Base-by-base conservation (phyloP, 2,888 invertebrate genomes). In the Operophtera brumata region DNA sequence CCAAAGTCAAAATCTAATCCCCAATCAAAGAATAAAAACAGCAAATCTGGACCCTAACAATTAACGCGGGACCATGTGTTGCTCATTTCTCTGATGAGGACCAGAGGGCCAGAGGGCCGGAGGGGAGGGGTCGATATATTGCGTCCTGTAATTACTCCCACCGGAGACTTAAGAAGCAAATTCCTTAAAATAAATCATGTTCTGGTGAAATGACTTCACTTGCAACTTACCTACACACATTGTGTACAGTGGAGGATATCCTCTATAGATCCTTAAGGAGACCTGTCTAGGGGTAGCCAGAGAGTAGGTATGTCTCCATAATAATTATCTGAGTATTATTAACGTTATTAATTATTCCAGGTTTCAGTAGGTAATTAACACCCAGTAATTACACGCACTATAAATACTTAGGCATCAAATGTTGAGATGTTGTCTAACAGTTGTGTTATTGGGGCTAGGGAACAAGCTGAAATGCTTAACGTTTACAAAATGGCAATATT, bases 31-130 rank as follows among this genome's bases (percentile, higher is more conserved):
- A 82, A 83, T 84, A 83, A 84, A 84, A 86, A 83, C 84, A 20
- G 20, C 20, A 62, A 63, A 65, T 65, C 65, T 62, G 65, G 59
- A 56, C 62, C 65, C 62, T 74, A 71, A 79, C 84, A 86, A 87
- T 87, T 88, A 88, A 82, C 81, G 77, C 74, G 73, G 80, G 69
- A 78, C 78, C 88, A 88, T 88, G 86, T 88, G 88, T 86, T 82
- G 81, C 86, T 80, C 80, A 64, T 64, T 64, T 61, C 77, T 70
- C 71, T 82, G 87, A 86, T 79, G 84, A 84, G 82, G 77, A 77
- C 73, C 73, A 66, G 68, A 68, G 73, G 73, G 67, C 71, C 55
- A 30, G 47, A 48, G 51, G 51, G 57, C 43, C 26, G 68, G 73
- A 73, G 76, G 73, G 77, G 77, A 68, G 73, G 39, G 68, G 69